Evolutionary conservation across 2,113 vertebrate genomes (phyloP).

Genomic region (Tachycineta bicolor): DNA sequence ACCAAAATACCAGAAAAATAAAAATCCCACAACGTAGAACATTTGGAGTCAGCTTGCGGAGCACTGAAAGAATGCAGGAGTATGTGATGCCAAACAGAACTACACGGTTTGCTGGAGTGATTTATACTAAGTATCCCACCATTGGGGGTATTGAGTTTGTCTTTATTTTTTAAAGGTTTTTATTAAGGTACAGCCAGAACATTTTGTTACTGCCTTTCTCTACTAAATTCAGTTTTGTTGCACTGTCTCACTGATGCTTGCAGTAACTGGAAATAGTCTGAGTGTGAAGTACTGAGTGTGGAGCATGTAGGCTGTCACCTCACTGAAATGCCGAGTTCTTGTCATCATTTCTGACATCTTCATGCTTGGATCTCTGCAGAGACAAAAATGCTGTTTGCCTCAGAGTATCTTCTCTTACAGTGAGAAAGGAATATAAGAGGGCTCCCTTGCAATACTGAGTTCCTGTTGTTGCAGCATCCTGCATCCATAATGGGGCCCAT

Average conservation of each 20-base stretch:
- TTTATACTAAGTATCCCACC: not conserved
- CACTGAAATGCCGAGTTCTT: not conserved
- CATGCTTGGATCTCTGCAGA: not conserved
- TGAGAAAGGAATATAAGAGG: not conserved
- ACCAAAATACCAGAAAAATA: not conserved
- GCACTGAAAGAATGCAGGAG: not conserved
- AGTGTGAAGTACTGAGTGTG: not conserved
- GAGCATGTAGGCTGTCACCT: not conserved
- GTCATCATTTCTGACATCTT: not conserved
- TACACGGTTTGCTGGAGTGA: not conserved
- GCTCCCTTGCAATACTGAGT: not conserved
- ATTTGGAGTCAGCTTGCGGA: not conserved
- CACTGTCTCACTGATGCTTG: not conserved
- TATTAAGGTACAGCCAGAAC: not conserved
- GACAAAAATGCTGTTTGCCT: not conserved
- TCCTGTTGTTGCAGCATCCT: not conserved
- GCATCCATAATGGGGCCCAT: not conserved
- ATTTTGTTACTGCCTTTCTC: not conserved
- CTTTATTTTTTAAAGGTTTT: not conserved
- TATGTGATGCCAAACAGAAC: not conserved
- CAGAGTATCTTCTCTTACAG: not conserved
- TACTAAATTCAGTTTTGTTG: not conserved
- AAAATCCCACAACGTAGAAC: not conserved
- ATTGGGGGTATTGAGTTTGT: not conserved
- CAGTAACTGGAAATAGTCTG: not conserved